Conservation (phyloP, 2,797 vertebrate species). For the Malacoctenus gilli region DNA sequence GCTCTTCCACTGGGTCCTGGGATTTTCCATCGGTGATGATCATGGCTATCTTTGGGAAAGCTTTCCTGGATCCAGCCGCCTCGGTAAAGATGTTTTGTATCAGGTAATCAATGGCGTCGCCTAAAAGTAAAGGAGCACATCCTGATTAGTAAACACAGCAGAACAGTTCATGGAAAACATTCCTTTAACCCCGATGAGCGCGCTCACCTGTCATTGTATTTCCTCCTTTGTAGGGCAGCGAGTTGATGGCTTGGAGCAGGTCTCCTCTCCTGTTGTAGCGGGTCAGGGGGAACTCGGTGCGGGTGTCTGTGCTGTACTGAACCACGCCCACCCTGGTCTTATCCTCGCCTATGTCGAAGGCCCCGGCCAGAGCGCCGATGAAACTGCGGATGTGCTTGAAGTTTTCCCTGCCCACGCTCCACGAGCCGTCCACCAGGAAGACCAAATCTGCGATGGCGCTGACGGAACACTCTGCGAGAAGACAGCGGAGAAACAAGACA, state of each 20-base stretch:
- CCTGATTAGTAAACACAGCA: rapidly evolving
- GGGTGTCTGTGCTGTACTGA: slow-evolving; percentile 96
- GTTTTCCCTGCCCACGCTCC: slow-evolving; percentile 98
- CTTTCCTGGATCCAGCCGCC: slow-evolving; percentile 90
- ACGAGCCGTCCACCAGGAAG: slow-evolving; percentile 97
- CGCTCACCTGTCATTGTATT: slow-evolving; percentile 99
- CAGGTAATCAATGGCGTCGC: slow-evolving; percentile 94
- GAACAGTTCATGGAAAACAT: background rate
- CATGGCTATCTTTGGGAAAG: slow-evolving; percentile 96
- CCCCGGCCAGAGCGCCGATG: slow-evolving; percentile 89
- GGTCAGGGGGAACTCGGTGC: slow-evolving; percentile 95
- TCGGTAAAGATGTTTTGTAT: slow-evolving; percentile 92
- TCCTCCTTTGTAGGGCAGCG: slow-evolving; percentile 97
- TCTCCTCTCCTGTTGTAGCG: slow-evolving; percentile 87
- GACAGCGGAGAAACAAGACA: slow-evolving; percentile 17
- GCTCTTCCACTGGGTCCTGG: slow-evolving; percentile 95
- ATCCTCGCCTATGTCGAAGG: slow-evolving; percentile 94
- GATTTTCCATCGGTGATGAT: slow-evolving; percentile 99
- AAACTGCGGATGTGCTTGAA: slow-evolving; percentile 95
- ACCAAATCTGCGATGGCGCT: slow-evolving; percentile 93
- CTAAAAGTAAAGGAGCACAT: slow-evolving; percentile 62
- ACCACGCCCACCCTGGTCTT: slow-evolving; percentile 95
- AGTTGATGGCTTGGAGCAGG: slow-evolving; percentile 91
- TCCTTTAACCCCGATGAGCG: no score
- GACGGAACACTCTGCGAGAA: slow-evolving; percentile 89